Conservation (phyloP, 2,888 invertebrate species). For the Trichopoda pennipes region DNA sequence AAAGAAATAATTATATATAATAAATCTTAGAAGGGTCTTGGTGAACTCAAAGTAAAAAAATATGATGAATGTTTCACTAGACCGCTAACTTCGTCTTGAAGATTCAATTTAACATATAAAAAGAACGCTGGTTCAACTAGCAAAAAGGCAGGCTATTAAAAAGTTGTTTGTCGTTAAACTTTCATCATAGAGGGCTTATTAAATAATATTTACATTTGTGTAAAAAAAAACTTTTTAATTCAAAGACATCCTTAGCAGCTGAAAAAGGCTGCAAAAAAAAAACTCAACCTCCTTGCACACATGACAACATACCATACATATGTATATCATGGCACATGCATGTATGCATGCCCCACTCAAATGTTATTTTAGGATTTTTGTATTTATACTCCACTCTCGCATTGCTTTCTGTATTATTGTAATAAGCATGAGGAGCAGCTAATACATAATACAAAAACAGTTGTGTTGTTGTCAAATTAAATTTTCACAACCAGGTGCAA, state of each 20-base stretch:
- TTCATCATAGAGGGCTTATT: slow-evolving; percentile 49
- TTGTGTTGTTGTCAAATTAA: slow-evolving; percentile 52
- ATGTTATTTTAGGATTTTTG: background rate
- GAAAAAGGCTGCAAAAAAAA: background rate
- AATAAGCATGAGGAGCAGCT: slow-evolving; percentile 28
- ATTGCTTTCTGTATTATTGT: slow-evolving; percentile 10
- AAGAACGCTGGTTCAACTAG: slow-evolving; percentile 27
- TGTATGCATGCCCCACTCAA: background rate
- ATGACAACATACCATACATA: background rate
- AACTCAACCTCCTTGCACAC: background rate
- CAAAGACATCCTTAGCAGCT: background rate
- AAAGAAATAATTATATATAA: slow-evolving; percentile 25
- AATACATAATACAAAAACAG: background rate
- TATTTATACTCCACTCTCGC: no score
- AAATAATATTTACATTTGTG: slow-evolving; percentile 31
- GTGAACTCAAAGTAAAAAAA: background rate
- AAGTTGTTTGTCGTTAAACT: background rate
- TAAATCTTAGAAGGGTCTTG: background rate
- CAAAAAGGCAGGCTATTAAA: slow-evolving; percentile 20
- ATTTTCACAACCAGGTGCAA: slow-evolving; percentile 57
- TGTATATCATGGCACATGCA: background rate
- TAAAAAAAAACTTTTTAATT: background rate
- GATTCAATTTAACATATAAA: background rate
- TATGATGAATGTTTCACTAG: background rate
- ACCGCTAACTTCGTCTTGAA: background rate